Base-by-base conservation (phyloP, 2,888 invertebrate species). In the Nezara viridula region DNA sequence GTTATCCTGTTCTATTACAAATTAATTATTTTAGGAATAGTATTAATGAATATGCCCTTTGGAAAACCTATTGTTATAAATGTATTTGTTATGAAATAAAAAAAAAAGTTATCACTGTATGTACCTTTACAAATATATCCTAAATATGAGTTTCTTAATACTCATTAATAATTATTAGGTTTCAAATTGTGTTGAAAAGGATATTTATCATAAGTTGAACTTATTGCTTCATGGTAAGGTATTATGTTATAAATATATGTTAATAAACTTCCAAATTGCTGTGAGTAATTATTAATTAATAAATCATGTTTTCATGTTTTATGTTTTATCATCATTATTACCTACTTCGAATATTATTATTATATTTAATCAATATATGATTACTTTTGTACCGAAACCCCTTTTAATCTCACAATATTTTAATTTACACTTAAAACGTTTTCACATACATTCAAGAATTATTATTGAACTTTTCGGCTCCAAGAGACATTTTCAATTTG, bases 191-290 rank as follows among this genome's bases (percentile, higher is more conserved):
- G 2, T 55, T 27, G 27, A 60, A 60, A 27, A 27, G 7, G 14
- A 27, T 60, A 1, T 60, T 60, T 60, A 60, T 52, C 24, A 24
- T 60, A 60, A 27, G 60, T 60, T 60, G n/a, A 60, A 27, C 7
- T 27, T 32, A 32, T 6, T 66, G 66, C 27, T 66, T 66, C 7
- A 7, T 66, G 32, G 32, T 32, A 60, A 7, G 32, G 27, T 66
- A 60, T 16, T 66, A 32, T 66, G 32, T 66, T 10, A 19, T 16
- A 66, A 32, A 27, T 21, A 16, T 66, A 32, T 66, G 66, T 66
- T 66, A 32, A 66, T 66, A 32, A 55, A 66, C 27, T 66, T 66
- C 66, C 66, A 19, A 66, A 66, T 66, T 66, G 66, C 66, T 66
- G 66, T 66, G 66, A 66, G 66, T 66, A 66, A 66, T 66, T 5